Evolutionary conservation across 2,113 vertebrate species (phyloP).

Genomic region (Thermophis baileyi): DNA sequence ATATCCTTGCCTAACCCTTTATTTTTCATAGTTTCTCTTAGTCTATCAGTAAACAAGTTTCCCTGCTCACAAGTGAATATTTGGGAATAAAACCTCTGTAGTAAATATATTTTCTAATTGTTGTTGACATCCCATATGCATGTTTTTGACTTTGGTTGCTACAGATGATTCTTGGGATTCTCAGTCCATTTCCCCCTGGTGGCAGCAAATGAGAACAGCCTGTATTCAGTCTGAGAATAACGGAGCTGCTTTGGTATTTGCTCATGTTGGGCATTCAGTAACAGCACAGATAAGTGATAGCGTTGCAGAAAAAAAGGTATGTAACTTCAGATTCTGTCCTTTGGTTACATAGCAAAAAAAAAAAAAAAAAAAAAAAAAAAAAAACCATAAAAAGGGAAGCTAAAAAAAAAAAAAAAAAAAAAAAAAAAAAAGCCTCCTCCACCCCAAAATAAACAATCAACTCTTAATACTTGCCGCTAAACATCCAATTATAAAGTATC

Average conservation of each 20-base stretch:
- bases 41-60: background rate
- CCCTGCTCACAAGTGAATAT: background rate
- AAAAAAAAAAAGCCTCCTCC: background rate
- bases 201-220: conserved; percentile 89
- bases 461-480: background rate
- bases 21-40: background rate
- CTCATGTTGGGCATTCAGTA: conserved; percentile 80
- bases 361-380: no score
- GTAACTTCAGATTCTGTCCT: background rate
- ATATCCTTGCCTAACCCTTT: background rate
- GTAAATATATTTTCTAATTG: background rate
- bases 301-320: conserved; percentile 79
- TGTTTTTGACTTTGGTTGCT: conserved; percentile 69
- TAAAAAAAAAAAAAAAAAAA: no score
- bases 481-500: background rate
- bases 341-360: rapidly evolving
- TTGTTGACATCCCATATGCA: background rate
- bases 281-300: conserved; percentile 77
- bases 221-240: conserved; percentile 85
- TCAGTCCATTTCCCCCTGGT: conserved; percentile 93
- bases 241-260: conserved; percentile 85
- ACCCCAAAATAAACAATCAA: background rate
- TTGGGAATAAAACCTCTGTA: background rate
- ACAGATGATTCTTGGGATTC: conserved; percentile 89
- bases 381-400: no score